Conservation (phyloP, 2,888 invertebrate genomes). For the Eupithecia subumbrata region DNA sequence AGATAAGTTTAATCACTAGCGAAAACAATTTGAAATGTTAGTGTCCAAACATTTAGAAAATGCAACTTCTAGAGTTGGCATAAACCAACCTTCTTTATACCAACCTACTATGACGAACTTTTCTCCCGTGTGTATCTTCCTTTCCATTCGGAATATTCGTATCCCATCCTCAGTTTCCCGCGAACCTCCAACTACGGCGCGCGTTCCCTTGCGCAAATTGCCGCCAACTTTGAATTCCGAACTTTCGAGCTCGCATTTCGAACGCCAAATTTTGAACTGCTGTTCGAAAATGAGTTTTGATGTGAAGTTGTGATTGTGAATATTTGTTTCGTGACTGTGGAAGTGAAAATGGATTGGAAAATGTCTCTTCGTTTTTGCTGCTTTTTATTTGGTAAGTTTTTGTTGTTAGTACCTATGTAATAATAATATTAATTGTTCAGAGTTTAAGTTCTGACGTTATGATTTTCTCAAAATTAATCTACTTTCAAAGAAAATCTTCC, state of each 20-base stretch:
- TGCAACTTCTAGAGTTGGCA: background rate
- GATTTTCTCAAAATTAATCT: background rate
- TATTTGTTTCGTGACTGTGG: constrained; percentile 30
- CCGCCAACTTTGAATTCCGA: constrained; percentile 30
- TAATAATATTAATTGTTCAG: background rate
- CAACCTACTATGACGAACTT: background rate
- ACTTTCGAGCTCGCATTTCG: background rate
- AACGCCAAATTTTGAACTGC: constrained; percentile 8
- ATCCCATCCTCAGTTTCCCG: constrained; percentile 37
- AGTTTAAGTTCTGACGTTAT: background rate
- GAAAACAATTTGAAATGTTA: background rate
- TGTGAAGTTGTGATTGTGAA: constrained; percentile 34
- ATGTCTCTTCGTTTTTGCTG: constrained; percentile 34
- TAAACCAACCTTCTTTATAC: background rate
- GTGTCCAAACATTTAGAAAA: background rate
- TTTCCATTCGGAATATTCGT: constrained; percentile 7
- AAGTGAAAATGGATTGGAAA: constrained; percentile 45
- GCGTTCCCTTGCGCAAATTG: constrained; percentile 28
- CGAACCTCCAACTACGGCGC: constrained; percentile 20
- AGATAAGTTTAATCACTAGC: background rate
- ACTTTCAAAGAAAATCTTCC: background rate
- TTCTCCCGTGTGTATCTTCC: constrained; percentile 20
- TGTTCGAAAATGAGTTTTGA: constrained; percentile 41
- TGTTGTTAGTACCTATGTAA: too few relatives aligned
- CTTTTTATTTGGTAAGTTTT: constrained; percentile 41